A percentile compares a stretch with the other conserved stretches of the same genome.
These are phyloP conservation scores for Hoplias malabaricus DNA, from an alignment of 2,113 vertebrate species.

Conservation along the genomic window DNA sequence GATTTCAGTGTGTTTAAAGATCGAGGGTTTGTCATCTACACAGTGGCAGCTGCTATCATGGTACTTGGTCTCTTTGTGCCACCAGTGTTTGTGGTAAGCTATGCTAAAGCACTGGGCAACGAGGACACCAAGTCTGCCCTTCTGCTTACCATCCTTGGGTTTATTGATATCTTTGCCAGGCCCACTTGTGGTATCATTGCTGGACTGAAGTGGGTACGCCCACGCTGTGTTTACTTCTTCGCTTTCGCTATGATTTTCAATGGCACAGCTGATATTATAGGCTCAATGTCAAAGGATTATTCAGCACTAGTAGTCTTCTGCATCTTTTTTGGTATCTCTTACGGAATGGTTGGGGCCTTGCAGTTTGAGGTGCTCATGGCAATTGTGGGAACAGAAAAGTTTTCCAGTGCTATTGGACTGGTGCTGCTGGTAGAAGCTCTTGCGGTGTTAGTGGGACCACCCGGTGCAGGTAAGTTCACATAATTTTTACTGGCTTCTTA, in stretches of 20 bases:
- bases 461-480: constrained; percentile 81
- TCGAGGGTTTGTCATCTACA: constrained; percentile 86
- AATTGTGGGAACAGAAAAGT: constrained; percentile 91
- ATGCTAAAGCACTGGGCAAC: constrained; percentile 86
- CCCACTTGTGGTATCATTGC: constrained; percentile 86
- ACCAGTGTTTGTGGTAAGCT: constrained; percentile 92
- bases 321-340: constrained; percentile 95
- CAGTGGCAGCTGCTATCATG: constrained; percentile 89
- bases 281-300: constrained; percentile 81
- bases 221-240: constrained; percentile 90
- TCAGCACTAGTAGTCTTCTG: constrained; percentile 83
- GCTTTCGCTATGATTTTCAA: constrained; percentile 95
- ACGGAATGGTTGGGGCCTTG: constrained; percentile 96
- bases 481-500: neutral
- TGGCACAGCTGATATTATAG: constrained; percentile 85
- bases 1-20: constrained; percentile 90
- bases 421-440: constrained; percentile 90
- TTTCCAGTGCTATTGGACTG: constrained; percentile 93
- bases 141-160: constrained; percentile 88
- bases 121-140: constrained; percentile 87
- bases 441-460: constrained; percentile 91
- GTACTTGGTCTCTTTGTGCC: constrained; percentile 95
- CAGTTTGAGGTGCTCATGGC: constrained; percentile 98
- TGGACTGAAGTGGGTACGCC: constrained; percentile 84
- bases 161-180: constrained; percentile 91